A percentile compares a stretch with the other conserved stretches of the same genome.
These are phyloP conservation scores for Dione juno DNA, from an alignment of 2,888 invertebrate genomes.

Conservation along the genomic window DNA sequence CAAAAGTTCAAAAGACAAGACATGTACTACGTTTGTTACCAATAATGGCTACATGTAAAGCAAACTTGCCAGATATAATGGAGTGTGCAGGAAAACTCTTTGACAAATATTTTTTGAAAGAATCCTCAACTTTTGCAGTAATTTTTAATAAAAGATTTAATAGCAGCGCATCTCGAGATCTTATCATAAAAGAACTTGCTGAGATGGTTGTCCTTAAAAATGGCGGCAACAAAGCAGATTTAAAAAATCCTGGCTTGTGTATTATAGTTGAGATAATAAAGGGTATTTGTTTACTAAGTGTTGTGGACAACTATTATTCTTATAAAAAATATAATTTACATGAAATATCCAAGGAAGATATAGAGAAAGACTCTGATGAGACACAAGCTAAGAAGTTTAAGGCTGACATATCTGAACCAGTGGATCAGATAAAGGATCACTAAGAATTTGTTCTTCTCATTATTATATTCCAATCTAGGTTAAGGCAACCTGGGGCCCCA, in stretches of 20 bases:
- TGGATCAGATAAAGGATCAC: conserved; percentile 49
- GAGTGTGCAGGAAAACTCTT: conserved; percentile 86
- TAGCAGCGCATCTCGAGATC: conserved; percentile 86
- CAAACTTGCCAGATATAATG: conserved; percentile 89
- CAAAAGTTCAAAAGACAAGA: conserved; percentile 88
- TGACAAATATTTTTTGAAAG: conserved; percentile 88
- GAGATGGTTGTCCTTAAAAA: conserved; percentile 87
- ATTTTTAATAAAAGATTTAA: conserved; percentile 92
- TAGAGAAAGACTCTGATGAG: conserved; percentile 66
- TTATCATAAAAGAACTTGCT: conserved; percentile 89
- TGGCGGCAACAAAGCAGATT: conserved; percentile 89
- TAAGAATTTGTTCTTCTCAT: conserved; percentile 35
- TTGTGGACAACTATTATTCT: conserved; percentile 90
- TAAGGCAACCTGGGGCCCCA: conserved; percentile 66
- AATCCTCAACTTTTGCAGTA: conserved; percentile 89
- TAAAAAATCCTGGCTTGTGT: conserved; percentile 89
- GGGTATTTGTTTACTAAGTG: conserved; percentile 90
- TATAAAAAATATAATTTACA: conserved; percentile 93
- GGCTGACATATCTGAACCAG: conserved; percentile 58
- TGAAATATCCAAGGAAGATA: conserved; percentile 83
- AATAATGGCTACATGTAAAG: conserved; percentile 91
- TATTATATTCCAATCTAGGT: conserved; percentile 57
- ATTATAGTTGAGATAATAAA: conserved; percentile 93
- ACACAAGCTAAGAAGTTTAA: conserved; percentile 77
- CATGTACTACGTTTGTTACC: conserved; percentile 92